Percentiles rank a stretch among this genome's conserved stretches.
Evolutionary conservation across 2,888 invertebrate species (phyloP).

Genomic region (Aspidapion aeneum): DNA sequence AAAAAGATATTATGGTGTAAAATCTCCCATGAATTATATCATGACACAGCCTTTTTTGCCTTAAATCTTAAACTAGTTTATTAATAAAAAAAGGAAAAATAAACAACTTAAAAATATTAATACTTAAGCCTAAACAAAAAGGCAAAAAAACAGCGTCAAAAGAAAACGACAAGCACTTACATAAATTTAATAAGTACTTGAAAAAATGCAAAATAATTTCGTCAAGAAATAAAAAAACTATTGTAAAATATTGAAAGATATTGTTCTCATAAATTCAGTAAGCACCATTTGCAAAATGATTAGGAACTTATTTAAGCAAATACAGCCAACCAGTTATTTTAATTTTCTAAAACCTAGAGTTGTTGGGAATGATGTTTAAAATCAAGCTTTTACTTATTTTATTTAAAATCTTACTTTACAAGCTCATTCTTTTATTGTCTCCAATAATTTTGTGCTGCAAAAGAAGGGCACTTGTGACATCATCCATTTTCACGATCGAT

Average conservation of each 20-base stretch:
- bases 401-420: too few relatives aligned
- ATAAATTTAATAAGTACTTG: background rate
- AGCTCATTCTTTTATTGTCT: too few relatives aligned
- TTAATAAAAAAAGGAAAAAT: background rate
- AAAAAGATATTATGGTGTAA: too few relatives aligned
- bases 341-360: background rate
- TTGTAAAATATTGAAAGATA: background rate
- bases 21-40: too few relatives aligned
- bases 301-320: background rate
- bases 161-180: background rate
- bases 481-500: too few relatives aligned
- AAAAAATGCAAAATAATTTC: background rate
- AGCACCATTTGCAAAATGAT: background rate
- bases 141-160: background rate
- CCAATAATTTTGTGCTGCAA: too few relatives aligned
- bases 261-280: background rate
- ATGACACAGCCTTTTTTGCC: conserved; percentile 4
- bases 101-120: background rate
- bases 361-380: background rate
- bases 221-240: background rate
- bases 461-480: too few relatives aligned
- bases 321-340: background rate
- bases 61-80: background rate
- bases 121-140: conserved; percentile 1
- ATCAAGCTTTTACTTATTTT: background rate